phyloP scores from a whole-genome alignment of 1,140 invertebrate genomes.

The Arion vulgaris region DNA sequence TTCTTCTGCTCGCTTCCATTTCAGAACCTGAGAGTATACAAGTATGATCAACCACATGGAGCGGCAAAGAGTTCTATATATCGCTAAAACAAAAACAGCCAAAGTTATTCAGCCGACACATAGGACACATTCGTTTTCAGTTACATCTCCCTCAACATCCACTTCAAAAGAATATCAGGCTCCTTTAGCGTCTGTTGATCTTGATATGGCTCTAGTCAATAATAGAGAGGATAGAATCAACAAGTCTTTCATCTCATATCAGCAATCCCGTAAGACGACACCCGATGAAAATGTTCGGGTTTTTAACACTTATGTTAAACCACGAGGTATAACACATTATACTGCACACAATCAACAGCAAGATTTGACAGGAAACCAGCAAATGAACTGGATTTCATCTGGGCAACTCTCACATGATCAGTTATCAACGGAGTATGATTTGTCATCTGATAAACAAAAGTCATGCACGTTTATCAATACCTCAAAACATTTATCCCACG shows the following conservation, averaged over 20 bases:
- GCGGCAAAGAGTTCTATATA: conserved; percentile 2
- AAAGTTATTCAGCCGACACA: not conserved
- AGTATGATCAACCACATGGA: not conserved
- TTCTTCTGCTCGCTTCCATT: not conserved
- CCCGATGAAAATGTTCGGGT: not conserved
- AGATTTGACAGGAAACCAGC: too few species aligned
- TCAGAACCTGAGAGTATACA: not conserved
- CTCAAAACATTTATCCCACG: too few species aligned
- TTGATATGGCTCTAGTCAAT: not conserved
- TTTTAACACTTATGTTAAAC: too few species aligned
- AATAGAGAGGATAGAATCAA: not conserved
- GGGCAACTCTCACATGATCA: too few species aligned
- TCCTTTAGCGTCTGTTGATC: conserved; percentile 15
- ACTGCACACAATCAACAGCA: too few species aligned
- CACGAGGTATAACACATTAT: too few species aligned
- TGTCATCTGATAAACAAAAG: too few species aligned
- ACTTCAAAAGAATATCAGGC: not conserved
- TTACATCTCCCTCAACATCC: not conserved
- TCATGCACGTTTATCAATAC: too few species aligned
- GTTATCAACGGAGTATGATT: too few species aligned
- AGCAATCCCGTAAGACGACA: not conserved
- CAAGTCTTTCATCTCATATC: too few species aligned
- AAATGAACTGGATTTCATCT: too few species aligned
- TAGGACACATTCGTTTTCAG: not conserved
- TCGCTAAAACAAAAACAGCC: not conserved